Evolutionary conservation across 1,140 invertebrate genomes (phyloP), one percentile per base, ranked within the genome.

Genomic region (Drosophila subpulchrella): DNA sequence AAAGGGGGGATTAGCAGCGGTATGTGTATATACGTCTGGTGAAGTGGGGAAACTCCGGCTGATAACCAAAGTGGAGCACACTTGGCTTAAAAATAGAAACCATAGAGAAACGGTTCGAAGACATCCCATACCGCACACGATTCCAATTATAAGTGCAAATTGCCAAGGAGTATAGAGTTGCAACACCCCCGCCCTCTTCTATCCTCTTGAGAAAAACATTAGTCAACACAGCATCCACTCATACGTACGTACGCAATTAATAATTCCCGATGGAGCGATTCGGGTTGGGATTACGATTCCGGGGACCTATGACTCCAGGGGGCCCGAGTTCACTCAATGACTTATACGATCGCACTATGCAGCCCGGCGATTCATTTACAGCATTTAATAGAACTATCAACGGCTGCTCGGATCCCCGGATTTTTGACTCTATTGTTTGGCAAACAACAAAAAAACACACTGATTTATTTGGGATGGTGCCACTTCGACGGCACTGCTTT

Each of bases 11-110:
- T 20, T 65, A 24, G 55, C 6, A 38, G 57, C 8, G 15, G 27
- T 6, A 17, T 8, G 48, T 12, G 6, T 51, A 30, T 32, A n/a
- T 32, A 48, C n/a, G 15, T 6, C 13, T 30, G 20, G 6, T 15
- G 24, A 20, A 27, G 46, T 53, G 42, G 20, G 27, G 59, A 20
- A 15, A 47, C 34, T 38, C 44, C 34, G 46, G 20, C 44, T 41
- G 65, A 65, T 67, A 66, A 66, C 27, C 60, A 66, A 68, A 65
- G 65, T 68, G 60, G 65, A 68, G 36, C 65, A 51, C 62, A 44
- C 12, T 15, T 20, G n/a, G 62, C 34, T 70, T 70, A 67, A 47
- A 70, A 70, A 70, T 70, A 67, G 66, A 70, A 66, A 47, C 38
- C 17, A 50, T 41, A 32, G 41, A 27, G n/a, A 46, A 32, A 39